phyloP scores from a whole-genome alignment of 2,888 invertebrate genomes.

The Lordiphosa andalusiaca region DNA sequence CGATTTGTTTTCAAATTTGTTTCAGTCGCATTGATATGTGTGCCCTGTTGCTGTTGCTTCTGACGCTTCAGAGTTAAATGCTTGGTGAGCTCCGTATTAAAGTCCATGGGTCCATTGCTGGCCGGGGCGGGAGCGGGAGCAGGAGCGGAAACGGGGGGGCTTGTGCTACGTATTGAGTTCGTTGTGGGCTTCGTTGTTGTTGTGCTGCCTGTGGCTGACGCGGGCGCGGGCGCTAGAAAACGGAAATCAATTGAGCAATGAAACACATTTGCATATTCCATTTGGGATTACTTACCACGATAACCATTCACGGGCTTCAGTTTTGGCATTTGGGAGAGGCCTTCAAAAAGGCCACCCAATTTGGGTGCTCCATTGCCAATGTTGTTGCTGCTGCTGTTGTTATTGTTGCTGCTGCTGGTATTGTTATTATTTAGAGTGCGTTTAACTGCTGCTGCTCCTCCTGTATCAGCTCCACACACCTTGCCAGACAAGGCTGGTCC shows the following conservation, averaged over 20 bases:
- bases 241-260: conserved; percentile 63
- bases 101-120: conserved; percentile 78
- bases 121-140: conserved; percentile 9
- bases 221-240: conserved; percentile 48
- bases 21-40: conserved; percentile 78
- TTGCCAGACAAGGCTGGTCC: conserved; percentile 87
- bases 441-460: conserved; percentile 17
- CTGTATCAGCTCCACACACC: conserved; percentile 40
- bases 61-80: conserved; percentile 80
- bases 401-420: conserved; percentile 46
- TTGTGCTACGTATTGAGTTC: conserved; percentile 54
- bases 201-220: conserved; percentile 58
- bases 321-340: conserved; percentile 80
- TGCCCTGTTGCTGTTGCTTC: conserved; percentile 68
- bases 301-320: conserved; percentile 80
- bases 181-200: conserved; percentile 72
- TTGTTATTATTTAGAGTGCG: conserved; percentile 50
- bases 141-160: conserved; percentile 46
- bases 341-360: conserved; percentile 79
- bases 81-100: conserved; percentile 79
- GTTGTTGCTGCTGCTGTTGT: conserved; percentile 45
- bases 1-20: conserved; percentile 81
- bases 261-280: conserved; percentile 33
- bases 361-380: conserved; percentile 78
- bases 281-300: conserved; percentile 61